Percentiles rank a stretch among this genome's conserved stretches.
Conservation (phyloP, 2,113 vertebrate species). For the Sula dactylatra region DNA sequence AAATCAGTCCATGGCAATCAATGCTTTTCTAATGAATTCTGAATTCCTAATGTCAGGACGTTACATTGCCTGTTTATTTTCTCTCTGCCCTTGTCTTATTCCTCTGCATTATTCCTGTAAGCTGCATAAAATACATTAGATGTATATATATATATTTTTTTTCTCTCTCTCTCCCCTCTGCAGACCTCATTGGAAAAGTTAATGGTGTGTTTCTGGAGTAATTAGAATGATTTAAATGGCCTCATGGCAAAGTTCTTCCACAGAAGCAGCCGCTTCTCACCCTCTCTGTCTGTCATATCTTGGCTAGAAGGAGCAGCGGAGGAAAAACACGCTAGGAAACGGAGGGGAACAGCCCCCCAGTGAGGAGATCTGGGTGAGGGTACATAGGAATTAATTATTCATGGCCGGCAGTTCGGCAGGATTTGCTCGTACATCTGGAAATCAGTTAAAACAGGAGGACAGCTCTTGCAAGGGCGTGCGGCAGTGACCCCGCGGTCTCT, state of each 20-base stretch:
- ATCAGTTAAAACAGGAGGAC: rapidly evolving
- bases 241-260: slow-evolving; percentile 60
- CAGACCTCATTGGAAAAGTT: slow-evolving; percentile 71
- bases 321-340: background rate
- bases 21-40: slow-evolving; percentile 78
- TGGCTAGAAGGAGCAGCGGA: background rate
- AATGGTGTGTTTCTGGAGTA: slow-evolving; percentile 75
- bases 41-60: slow-evolving; percentile 74
- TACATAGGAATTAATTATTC: background rate
- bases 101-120: slow-evolving; percentile 13
- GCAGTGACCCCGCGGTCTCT: background rate
- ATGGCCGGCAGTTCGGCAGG: background rate
- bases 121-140: background rate
- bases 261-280: slow-evolving; percentile 8
- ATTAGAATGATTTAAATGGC: slow-evolving; percentile 74
- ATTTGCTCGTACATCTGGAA: background rate
- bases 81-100: slow-evolving; percentile 54
- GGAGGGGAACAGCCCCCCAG: background rate
- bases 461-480: rapidly evolving
- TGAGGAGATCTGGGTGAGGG: background rate
- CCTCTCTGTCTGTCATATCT: background rate
- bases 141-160: background rate
- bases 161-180: slow-evolving; percentile 28
- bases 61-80: slow-evolving; percentile 63
- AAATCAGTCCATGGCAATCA: slow-evolving; percentile 78